phyloP scores from a whole-genome alignment of 2,888 invertebrate genomes.

The Acleris sparsana region DNA sequence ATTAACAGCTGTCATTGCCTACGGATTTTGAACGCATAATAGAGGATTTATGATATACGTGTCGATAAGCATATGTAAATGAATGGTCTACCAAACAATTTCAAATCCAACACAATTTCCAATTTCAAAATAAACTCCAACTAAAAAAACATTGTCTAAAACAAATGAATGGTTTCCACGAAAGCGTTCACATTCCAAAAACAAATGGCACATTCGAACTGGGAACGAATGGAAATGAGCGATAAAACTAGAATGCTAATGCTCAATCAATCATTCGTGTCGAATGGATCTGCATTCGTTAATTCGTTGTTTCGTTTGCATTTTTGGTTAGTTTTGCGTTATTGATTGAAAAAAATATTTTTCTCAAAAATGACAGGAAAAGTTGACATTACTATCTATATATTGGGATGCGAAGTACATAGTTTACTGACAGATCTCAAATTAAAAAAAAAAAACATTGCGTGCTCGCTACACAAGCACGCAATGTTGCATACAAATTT shows the following conservation, averaged over 20 bases:
- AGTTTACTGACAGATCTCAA: too few species aligned
- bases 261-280: constrained; percentile 23
- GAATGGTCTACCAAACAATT: too few species aligned
- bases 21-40: too few species aligned
- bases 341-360: not conserved
- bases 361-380: too few species aligned
- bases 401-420: too few species aligned
- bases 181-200: constrained; percentile 14
- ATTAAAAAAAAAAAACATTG: too few species aligned
- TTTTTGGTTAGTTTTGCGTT: constrained; percentile 1
- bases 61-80: too few species aligned
- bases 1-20: too few species aligned
- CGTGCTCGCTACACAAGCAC: too few species aligned
- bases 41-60: too few species aligned
- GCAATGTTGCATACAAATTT: too few species aligned
- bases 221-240: constrained; percentile 19
- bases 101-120: constrained; percentile 12
- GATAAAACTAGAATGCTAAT: constrained; percentile 27
- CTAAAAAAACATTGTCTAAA: constrained; percentile 4
- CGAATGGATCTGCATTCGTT: constrained; percentile 15
- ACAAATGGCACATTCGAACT: constrained; percentile 14
- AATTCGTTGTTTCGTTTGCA: constrained; percentile 10
- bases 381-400: too few species aligned
- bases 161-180: constrained; percentile 9
- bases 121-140: constrained; percentile 36